These are phyloP conservation scores for Caloenas nicobarica DNA, from an alignment of 2,113 vertebrate species.

Conservation along the genomic window DNA sequence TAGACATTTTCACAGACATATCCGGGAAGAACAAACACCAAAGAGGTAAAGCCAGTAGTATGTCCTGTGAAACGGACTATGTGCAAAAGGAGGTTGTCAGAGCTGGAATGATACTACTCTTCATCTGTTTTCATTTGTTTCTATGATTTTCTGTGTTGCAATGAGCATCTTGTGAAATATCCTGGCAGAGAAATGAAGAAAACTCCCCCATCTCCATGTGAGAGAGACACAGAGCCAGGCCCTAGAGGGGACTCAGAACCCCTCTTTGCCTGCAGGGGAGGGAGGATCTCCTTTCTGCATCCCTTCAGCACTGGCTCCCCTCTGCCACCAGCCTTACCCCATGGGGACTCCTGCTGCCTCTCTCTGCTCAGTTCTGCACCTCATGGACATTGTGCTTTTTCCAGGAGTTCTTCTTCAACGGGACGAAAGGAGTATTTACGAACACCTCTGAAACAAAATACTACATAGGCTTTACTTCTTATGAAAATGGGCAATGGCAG, in stretches of 20 bases:
- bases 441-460: not conserved
- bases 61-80: not conserved
- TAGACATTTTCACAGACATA: not conserved
- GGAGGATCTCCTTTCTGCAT: not conserved
- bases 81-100: not conserved
- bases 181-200: not conserved
- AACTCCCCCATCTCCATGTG: not conserved
- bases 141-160: not conserved
- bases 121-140: not conserved
- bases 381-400: not conserved
- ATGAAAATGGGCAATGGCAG: not conserved
- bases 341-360: not conserved
- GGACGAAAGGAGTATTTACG: not conserved
- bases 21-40: not conserved
- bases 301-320: not conserved
- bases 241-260: too few relatives aligned
- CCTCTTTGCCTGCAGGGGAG: not conserved
- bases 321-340: not conserved
- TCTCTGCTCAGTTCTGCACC: not conserved
- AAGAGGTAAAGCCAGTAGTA: not conserved
- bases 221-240: not conserved
- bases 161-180: not conserved
- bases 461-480: constrained; percentile 27
- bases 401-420: constrained; percentile 32
- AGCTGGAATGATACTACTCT: not conserved